phyloP scores from a whole-genome alignment of 30 jellyfish, hydroid and myxozoan genomes.

The Pseudorhiza aurosa region DNA sequence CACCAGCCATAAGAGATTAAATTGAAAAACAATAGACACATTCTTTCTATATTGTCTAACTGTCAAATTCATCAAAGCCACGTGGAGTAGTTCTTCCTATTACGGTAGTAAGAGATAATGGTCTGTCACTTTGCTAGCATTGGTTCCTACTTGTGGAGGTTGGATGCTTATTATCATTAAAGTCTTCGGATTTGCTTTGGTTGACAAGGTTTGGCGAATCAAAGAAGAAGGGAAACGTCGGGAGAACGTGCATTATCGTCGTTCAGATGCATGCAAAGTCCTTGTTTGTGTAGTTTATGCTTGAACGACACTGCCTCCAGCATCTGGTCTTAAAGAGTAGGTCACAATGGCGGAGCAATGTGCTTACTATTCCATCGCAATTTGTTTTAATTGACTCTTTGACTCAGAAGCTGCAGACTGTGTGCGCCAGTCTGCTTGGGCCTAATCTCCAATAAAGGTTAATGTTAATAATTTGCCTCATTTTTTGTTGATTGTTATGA shows the following conservation, averaged over 20 bases:
- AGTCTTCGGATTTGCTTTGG: constrained; percentile 13
- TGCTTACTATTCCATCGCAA: too few species aligned
- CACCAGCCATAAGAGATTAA: constrained; percentile 21
- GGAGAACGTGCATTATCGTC: neutral
- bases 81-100: constrained; percentile 45
- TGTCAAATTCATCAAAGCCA: constrained; percentile 60
- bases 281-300: too few species aligned
- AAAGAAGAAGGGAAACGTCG: neutral
- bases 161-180: neutral
- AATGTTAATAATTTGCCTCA: too few species aligned
- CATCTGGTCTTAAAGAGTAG: neutral
- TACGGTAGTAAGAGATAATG: constrained; percentile 13
- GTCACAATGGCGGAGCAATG: neutral
- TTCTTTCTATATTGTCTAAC: constrained; percentile 2
- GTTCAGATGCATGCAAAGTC: too few species aligned
- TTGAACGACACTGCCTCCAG: neutral
- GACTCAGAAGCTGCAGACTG: too few species aligned
- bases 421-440: too few species aligned
- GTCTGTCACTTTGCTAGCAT: constrained; percentile 26
- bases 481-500: too few species aligned
- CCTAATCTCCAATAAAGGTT: too few species aligned
- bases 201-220: neutral
- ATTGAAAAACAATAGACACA: neutral
- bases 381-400: too few species aligned
- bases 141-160: constrained; percentile 23